These are phyloP conservation scores for Drosophila triauraria DNA, from an alignment of 1,140 invertebrate species.

Conservation along the genomic window DNA sequence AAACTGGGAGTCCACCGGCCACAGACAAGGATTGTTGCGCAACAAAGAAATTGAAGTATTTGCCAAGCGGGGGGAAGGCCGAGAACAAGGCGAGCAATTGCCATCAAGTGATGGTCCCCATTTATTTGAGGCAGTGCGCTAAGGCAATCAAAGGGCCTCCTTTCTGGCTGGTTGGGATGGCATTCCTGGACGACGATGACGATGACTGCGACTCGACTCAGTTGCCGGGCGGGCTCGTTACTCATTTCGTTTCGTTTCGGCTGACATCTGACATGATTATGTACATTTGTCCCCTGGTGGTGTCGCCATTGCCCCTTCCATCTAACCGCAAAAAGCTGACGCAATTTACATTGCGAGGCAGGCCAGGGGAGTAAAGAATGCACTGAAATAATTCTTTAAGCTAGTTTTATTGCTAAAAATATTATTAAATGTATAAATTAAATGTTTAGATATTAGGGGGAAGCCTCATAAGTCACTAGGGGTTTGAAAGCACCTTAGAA, in stretches of 20 bases:
- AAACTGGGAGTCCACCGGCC: slow-evolving; percentile 1
- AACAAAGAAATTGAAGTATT: slow-evolving; percentile 39
- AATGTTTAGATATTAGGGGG: no score
- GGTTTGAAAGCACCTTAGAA: no score
- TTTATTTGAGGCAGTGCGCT: slow-evolving; percentile 52
- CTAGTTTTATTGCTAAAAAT: not conserved
- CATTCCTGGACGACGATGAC: slow-evolving; percentile 19
- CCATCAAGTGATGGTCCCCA: slow-evolving; percentile 74
- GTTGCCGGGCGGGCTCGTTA: slow-evolving; percentile 32
- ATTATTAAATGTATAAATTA: no score
- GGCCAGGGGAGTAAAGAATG: slow-evolving; percentile 2
- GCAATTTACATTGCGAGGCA: slow-evolving; percentile 62
- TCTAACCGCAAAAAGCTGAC: slow-evolving; percentile 43
- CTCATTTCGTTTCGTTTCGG: slow-evolving; percentile 61
- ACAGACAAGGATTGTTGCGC: slow-evolving; percentile 14
- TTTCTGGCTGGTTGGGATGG: slow-evolving; percentile 23
- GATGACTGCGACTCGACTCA: not conserved
- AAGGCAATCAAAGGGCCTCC: slow-evolving; percentile 61
- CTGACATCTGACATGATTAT: slow-evolving; percentile 82
- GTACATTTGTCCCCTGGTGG: slow-evolving; percentile 73
- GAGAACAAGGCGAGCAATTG: slow-evolving; percentile 63
- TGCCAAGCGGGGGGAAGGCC: not conserved
- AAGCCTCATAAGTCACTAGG: no score
- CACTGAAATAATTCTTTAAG: not conserved
- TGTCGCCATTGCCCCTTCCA: slow-evolving; percentile 22